Conservation (phyloP, 2,797 vertebrate genomes). For the Artibeus lituratus region DNA sequence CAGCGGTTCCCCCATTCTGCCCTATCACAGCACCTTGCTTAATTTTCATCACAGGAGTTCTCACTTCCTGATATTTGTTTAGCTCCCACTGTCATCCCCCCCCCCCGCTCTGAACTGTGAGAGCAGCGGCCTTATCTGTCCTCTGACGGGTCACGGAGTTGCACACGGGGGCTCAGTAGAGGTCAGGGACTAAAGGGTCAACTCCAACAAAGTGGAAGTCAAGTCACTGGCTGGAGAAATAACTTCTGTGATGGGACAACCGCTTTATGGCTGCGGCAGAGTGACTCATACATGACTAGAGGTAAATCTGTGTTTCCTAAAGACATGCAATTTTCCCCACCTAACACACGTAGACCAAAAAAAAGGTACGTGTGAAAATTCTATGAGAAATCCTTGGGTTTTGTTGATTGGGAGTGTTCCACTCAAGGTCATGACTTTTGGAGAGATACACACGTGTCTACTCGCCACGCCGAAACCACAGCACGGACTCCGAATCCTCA, state of each 20-base stretch:
- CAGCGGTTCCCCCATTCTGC: background rate
- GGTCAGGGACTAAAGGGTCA: background rate
- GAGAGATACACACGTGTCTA: background rate
- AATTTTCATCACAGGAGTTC: background rate
- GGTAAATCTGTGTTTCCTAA: background rate
- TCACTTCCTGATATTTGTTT: constrained; percentile 23
- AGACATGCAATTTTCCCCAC: background rate
- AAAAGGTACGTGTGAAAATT: background rate
- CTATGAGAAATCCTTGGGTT: background rate
- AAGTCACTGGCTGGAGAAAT: background rate
- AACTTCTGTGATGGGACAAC: background rate
- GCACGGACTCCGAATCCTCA: background rate
- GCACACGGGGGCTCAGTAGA: background rate
- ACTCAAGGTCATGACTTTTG: background rate
- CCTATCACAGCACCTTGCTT: background rate
- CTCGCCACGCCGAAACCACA: background rate
- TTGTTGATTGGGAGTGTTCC: background rate
- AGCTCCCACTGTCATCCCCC: background rate
- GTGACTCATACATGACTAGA: background rate
- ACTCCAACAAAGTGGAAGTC: background rate
- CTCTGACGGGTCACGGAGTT: background rate
- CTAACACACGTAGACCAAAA: background rate
- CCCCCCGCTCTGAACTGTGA: background rate
- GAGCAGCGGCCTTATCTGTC: background rate
- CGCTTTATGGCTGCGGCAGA: background rate